Base-by-base conservation (phyloP, 2,797 vertebrate genomes). In the Sciurus carolinensis region DNA sequence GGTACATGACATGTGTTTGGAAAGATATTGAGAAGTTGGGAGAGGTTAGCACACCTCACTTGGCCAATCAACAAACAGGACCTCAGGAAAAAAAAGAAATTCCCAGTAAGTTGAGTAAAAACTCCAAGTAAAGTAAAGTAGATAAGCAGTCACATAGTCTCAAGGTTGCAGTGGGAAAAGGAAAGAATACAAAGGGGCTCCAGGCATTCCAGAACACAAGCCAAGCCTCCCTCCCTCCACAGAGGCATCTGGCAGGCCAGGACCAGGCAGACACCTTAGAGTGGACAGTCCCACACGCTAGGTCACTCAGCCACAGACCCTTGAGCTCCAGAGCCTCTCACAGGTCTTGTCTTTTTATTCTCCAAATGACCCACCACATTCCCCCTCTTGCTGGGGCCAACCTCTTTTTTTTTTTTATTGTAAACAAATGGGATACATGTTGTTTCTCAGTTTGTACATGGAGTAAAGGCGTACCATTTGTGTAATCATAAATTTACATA, bases 61-160 rank as follows among this genome's bases (percentile, higher is more conserved):
- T 94, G 0, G 96, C 90, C 95, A 90, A 97, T 97, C 4, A 95
- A 98, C 96, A 97, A 97, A 97, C 85, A 72, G 97, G 96, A 97
- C 98, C 97, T 98, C 97, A 94, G 97, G n/a, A 79, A 57, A 73
- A 73, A 93, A 66, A 52, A 39, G 80, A 87, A 83, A 33, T n/a
- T 30, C 42, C 59, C 77, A 15, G 87, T 62, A 89, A 97, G 94
- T 80, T 98, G 98, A 98, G 96, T 44, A 64, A 91, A 91, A 88
- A 62, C 52, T 64, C 67, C 82, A 86, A 18, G 93, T 42, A 36
- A 62, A 97, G 96, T 86, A 98, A 98, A 98, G 97, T 94, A 90
- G 97, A 98, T 96, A 98, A 98, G 97, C 98, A 99, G 98, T 98
- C 98, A 96, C 96, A 79, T 91, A 0, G 17, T 96, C 98, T 98